Percentiles rank a stretch among this genome's conserved stretches.
Evolutionary conservation across 2,113 vertebrate species (phyloP).

Genomic region (Donacobius atricapilla): DNA sequence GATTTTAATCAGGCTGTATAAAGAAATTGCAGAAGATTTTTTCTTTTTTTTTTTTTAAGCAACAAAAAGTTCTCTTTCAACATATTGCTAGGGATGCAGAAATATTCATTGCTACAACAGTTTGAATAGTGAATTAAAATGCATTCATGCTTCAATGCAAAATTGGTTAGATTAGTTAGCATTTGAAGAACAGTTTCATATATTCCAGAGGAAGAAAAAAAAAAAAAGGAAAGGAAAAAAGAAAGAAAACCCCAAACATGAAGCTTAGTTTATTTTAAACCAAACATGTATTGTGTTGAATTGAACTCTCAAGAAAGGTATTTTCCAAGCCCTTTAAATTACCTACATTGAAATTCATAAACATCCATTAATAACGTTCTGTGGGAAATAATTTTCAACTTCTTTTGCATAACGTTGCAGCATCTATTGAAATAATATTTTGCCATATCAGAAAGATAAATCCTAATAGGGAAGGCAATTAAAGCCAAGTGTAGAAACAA

Average conservation of each 20-base stretch:
- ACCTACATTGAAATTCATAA: slow-evolving; percentile 57
- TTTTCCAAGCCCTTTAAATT: slow-evolving; percentile 60
- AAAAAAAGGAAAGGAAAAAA: not conserved
- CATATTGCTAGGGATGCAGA: slow-evolving; percentile 36
- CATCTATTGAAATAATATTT: slow-evolving; percentile 69
- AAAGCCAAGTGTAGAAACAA: slow-evolving; percentile 62
- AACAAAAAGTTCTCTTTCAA: not conserved
- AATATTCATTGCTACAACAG: slow-evolving; percentile 45
- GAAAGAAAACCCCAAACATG: not conserved
- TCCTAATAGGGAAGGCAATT: slow-evolving; percentile 67
- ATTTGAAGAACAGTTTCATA: slow-evolving; percentile 62
- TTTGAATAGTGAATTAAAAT: slow-evolving; percentile 67
- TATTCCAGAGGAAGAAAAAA: not conserved
- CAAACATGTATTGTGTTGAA: slow-evolving; percentile 17
- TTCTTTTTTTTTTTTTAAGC: not conserved
- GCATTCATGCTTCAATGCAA: slow-evolving; percentile 57
- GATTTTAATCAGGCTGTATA: slow-evolving; percentile 57
- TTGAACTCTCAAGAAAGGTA: slow-evolving; percentile 56
- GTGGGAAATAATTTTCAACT: slow-evolving; percentile 60
- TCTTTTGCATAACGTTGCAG: slow-evolving; percentile 28
- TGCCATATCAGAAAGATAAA: slow-evolving; percentile 67
- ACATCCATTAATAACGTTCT: slow-evolving; percentile 69
- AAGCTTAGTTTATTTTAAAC: slow-evolving; percentile 58
- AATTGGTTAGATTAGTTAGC: slow-evolving; percentile 67
- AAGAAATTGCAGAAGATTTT: slow-evolving; percentile 21